Conservation (phyloP, 2,797 vertebrate species). For the Clarias laeviceps region DNA sequence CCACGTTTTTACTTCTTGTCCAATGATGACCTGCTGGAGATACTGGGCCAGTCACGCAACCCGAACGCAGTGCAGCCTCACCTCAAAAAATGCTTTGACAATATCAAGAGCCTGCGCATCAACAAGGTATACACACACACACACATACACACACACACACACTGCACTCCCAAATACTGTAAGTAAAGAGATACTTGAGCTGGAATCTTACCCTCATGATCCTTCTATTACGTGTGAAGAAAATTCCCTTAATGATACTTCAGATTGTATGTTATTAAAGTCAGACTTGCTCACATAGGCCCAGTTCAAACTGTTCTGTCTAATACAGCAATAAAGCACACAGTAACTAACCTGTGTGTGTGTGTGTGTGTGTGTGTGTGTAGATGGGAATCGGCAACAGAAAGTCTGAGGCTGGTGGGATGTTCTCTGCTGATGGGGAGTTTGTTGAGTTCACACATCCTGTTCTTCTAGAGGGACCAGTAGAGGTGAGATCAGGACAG, state of each 20-base stretch:
- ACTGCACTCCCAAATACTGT: background rate
- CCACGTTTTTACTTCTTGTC: constrained; percentile 91
- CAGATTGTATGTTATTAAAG: background rate
- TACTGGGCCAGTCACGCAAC: constrained; percentile 86
- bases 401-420: constrained; percentile 73
- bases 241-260: background rate
- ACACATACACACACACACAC: background rate
- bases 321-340: background rate
- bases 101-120: constrained; percentile 81
- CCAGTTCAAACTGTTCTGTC: background rate
- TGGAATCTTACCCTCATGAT: background rate
- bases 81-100: constrained; percentile 90
- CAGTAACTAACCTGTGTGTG: constrained; percentile 27
- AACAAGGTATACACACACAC: constrained; percentile 71
- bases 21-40: constrained; percentile 88
- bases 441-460: constrained; percentile 71
- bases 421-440: constrained; percentile 88
- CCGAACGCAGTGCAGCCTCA: constrained; percentile 85
- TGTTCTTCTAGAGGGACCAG: constrained; percentile 78
- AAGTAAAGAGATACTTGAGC: background rate
- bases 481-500: constrained; percentile 78
- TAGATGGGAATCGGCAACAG: constrained; percentile 64
- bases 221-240: background rate
- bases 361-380: constrained; percentile 34
- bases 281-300: background rate